Evolutionary conservation across 92 coral and sea anemone genomes (phyloP).

Genomic region (Phenganax stokvisi): DNA sequence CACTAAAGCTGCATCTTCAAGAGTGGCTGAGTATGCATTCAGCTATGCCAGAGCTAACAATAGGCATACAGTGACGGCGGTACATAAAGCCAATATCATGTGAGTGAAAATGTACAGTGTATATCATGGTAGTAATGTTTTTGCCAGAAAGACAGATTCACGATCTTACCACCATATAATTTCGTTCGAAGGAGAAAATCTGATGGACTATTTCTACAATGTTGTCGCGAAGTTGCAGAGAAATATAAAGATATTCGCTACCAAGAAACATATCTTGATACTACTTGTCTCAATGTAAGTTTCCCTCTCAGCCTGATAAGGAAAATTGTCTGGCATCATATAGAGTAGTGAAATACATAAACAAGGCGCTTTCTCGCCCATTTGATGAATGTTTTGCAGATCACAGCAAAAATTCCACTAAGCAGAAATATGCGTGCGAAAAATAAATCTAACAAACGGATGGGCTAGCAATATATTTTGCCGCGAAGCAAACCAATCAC

Average conservation of each 20-base stretch:
- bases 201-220: slow-evolving; percentile 91
- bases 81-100: slow-evolving; percentile 99
- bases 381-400: too few relatives aligned
- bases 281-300: slow-evolving; percentile 87
- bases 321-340: neutral
- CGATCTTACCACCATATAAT: neutral
- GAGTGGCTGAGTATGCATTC: slow-evolving; percentile 99
- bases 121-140: neutral
- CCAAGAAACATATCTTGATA: slow-evolving; percentile 89
- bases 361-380: neutral
- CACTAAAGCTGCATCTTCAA: slow-evolving; percentile 91
- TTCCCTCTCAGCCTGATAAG: too few relatives aligned
- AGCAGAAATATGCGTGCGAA: too few relatives aligned
- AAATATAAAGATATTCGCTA: slow-evolving; percentile 75
- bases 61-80: slow-evolving; percentile 79
- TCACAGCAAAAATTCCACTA: too few relatives aligned
- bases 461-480: too few relatives aligned
- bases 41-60: slow-evolving; percentile 90
- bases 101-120: slow-evolving; percentile 31
- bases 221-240: slow-evolving; percentile 97
- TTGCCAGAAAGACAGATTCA: neutral
- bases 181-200: slow-evolving; percentile 67
- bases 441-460: too few relatives aligned
- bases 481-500: too few relatives aligned
- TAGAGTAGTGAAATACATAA: neutral